These are phyloP conservation scores for Sebastes kiyomatsui DNA, from an alignment of 2,797 vertebrate genomes.

Conservation along the genomic window DNA sequence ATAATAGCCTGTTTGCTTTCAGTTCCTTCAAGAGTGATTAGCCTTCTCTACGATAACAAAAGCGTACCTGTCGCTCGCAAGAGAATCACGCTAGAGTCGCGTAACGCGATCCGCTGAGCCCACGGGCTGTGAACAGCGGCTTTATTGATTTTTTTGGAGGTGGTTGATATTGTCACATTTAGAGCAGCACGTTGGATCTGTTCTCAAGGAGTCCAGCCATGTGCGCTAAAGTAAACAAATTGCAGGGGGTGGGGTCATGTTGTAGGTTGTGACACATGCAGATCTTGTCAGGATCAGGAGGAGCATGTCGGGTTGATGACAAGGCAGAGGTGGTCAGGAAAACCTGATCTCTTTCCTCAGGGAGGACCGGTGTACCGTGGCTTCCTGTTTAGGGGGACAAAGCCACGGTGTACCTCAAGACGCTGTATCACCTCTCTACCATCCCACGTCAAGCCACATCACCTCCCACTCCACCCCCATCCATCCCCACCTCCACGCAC, in stretches of 20 bases:
- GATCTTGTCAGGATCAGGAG: conserved; percentile 71
- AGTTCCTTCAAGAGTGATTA: conserved; percentile 56
- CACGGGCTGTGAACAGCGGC: conserved; percentile 58
- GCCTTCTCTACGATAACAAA: conserved; percentile 59
- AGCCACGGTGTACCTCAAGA: conserved; percentile 65
- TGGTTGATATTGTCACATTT: conserved; percentile 72
- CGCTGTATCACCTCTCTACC: conserved; percentile 67
- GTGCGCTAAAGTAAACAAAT: conserved; percentile 60
- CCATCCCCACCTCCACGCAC: conserved; percentile 68
- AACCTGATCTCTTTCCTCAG: conserved; percentile 57
- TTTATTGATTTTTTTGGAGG: conserved; percentile 65
- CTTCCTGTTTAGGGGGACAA: conserved; percentile 67
- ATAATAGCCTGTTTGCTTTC: conserved; percentile 64
- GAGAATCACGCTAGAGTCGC: conserved; percentile 19
- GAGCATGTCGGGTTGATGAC: conserved; percentile 59
- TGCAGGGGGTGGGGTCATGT: conserved; percentile 17
- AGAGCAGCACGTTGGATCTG: conserved; percentile 44
- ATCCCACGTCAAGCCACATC: conserved; percentile 72
- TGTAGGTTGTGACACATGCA: conserved; percentile 50
- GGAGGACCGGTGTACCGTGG: conserved; percentile 43
- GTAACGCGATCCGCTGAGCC: conserved; percentile 49
- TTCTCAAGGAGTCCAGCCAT: conserved; percentile 47
- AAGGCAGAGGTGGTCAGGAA: conserved; percentile 67
- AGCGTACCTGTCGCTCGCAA: conserved; percentile 53
- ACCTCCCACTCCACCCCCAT: conserved; percentile 60